These are phyloP conservation scores for Solea senegalensis DNA, from an alignment of 2,113 vertebrate species.

Conservation along the genomic window DNA sequence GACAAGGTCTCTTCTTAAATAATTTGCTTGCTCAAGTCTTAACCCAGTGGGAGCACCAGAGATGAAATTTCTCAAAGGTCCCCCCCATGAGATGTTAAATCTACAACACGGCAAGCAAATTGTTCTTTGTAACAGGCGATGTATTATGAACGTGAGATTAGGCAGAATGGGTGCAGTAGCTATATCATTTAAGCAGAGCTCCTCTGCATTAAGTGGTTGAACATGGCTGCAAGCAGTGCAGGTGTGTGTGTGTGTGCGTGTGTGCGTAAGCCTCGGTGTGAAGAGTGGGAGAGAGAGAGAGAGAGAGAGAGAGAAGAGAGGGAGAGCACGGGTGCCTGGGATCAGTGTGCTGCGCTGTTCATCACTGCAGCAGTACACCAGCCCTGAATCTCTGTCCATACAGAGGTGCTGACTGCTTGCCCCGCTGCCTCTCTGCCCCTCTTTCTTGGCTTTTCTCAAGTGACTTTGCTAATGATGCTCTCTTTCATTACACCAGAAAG, in stretches of 20 bases:
- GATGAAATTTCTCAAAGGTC: slow-evolving; percentile 67
- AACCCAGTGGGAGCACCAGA: slow-evolving; percentile 41
- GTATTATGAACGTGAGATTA: slow-evolving; percentile 71
- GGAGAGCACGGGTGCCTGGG: slow-evolving; percentile 59
- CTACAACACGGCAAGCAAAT: slow-evolving; percentile 63
- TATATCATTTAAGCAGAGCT: slow-evolving; percentile 67
- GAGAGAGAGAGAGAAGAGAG: slow-evolving; percentile 39
- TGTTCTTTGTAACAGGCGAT: slow-evolving; percentile 60
- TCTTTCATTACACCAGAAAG: slow-evolving; percentile 58
- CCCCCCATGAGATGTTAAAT: slow-evolving; percentile 62
- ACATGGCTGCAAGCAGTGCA: slow-evolving; percentile 80
- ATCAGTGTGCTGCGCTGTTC: slow-evolving; percentile 78
- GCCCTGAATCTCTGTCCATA: slow-evolving; percentile 66
- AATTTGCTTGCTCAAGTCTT: slow-evolving; percentile 68
- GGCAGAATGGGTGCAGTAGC: slow-evolving; percentile 64
- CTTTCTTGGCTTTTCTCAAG: slow-evolving; percentile 59
- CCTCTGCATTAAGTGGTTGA: slow-evolving; percentile 76
- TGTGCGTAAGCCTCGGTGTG: slow-evolving; percentile 59
- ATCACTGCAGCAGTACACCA: slow-evolving; percentile 83
- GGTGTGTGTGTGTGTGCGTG: slow-evolving; percentile 61
- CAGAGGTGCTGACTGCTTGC: slow-evolving; percentile 67
- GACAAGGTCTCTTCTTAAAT: slow-evolving; percentile 65
- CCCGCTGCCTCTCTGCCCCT: slow-evolving; percentile 49
- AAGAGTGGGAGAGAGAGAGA: slow-evolving; percentile 63
- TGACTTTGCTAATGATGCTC: slow-evolving; percentile 63